A percentile compares a stretch with the other conserved stretches of the same genome.
Evolutionary conservation across 1,140 invertebrate genomes (phyloP).

Genomic region (Drosophila hydei): DNA sequence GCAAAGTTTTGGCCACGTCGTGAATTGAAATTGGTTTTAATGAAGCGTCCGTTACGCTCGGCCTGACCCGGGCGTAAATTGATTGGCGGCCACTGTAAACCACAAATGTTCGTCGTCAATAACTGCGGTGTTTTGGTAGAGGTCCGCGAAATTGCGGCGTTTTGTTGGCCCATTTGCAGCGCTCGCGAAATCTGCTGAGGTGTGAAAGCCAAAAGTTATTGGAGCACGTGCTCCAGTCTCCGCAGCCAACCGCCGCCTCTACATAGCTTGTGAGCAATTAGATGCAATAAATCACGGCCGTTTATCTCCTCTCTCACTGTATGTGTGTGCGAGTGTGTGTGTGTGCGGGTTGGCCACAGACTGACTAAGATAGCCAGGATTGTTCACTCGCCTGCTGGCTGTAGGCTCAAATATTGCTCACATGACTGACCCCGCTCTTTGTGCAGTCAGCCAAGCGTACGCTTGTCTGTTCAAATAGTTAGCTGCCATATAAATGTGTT

Average conservation of each 20-base stretch:
- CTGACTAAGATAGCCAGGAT: slow-evolving; percentile 36
- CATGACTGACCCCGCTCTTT: slow-evolving; percentile 33
- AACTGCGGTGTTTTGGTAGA: background rate
- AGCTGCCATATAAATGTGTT: background rate
- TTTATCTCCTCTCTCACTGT: slow-evolving; percentile 51
- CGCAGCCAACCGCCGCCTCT: background rate
- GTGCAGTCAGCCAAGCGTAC: slow-evolving; percentile 17
- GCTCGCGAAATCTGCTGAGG: slow-evolving; percentile 61
- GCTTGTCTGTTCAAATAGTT: slow-evolving; percentile 23
- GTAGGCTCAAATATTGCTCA: slow-evolving; percentile 46
- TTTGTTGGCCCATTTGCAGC: slow-evolving; percentile 22
- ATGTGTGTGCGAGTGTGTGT: slow-evolving; percentile 7
- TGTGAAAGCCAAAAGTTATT: slow-evolving; percentile 73
- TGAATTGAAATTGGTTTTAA: slow-evolving; percentile 65
- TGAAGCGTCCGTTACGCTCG: slow-evolving; percentile 50
- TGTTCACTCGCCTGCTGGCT: slow-evolving; percentile 27
- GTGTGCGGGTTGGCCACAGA: slow-evolving; percentile 21
- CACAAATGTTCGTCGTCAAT: slow-evolving; percentile 42
- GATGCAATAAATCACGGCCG: slow-evolving; percentile 71
- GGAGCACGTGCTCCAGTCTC: slow-evolving; percentile 60
- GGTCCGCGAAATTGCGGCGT: slow-evolving; percentile 1
- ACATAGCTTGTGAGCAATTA: slow-evolving; percentile 63
- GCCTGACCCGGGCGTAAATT: slow-evolving; percentile 51
- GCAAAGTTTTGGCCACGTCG: slow-evolving; percentile 16
- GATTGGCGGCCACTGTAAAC: slow-evolving; percentile 59